Conservation (phyloP, 2,888 invertebrate genomes). For the Lasioglossum zephyrum region DNA sequence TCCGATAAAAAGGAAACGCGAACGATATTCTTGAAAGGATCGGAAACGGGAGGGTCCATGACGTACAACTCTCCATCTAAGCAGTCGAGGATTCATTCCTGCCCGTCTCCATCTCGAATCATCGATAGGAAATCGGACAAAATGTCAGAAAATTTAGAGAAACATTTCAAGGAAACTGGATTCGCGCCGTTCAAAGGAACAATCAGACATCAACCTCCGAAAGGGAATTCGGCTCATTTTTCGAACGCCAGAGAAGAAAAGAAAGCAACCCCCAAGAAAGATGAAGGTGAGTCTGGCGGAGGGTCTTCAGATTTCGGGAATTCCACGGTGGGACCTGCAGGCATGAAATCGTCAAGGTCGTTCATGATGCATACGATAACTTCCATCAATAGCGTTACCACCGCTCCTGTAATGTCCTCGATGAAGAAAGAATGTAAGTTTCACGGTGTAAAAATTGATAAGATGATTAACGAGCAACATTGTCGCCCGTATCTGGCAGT, state of each 20-base stretch:
- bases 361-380: not conserved
- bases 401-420: not conserved
- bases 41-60: not conserved
- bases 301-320: not conserved
- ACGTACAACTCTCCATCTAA: not conserved
- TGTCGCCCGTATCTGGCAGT: not conserved
- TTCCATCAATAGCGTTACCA: not conserved
- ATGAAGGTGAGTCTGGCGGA: not conserved
- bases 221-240: not conserved
- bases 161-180: not conserved
- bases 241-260: not conserved
- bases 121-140: not conserved
- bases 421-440: not conserved
- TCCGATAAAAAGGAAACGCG: not conserved
- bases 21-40: no score
- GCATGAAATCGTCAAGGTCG: not conserved
- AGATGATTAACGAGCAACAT: not conserved
- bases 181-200: slow-evolving; percentile 21
- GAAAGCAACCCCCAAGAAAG: not conserved
- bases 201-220: not conserved
- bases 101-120: not conserved
- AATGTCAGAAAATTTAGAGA: not conserved
- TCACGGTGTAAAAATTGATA: no score
- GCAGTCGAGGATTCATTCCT: not conserved
- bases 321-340: slow-evolving; percentile 2